Evolutionary conservation across 2,113 vertebrate species (phyloP).

Genomic region (Scomber scombrus): DNA sequence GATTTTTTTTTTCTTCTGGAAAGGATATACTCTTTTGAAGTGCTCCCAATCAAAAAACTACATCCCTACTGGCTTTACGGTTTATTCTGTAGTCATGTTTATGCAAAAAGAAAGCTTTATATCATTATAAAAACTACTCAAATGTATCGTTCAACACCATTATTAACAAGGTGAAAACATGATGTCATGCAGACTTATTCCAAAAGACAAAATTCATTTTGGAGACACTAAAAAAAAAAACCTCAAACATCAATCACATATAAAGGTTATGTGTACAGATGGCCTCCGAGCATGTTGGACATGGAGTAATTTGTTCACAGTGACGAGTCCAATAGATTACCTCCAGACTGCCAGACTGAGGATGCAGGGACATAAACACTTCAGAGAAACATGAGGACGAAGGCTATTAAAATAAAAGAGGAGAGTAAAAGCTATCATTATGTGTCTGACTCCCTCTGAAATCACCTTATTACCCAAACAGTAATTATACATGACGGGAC

Average conservation of each 20-base stretch:
- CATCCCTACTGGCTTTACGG: too few species aligned
- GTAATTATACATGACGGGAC: slow-evolving; percentile 46
- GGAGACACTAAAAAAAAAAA: neutral
- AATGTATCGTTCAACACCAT: neutral
- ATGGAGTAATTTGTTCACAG: slow-evolving; percentile 63
- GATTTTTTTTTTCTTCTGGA: neutral
- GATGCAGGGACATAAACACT: slow-evolving; percentile 37
- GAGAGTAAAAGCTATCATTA: slow-evolving; percentile 49
- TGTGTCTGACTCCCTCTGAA: slow-evolving; percentile 42
- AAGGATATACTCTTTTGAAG: neutral
- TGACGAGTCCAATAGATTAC: slow-evolving; percentile 68
- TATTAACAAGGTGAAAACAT: neutral
- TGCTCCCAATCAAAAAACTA: neutral
- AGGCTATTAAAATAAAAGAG: slow-evolving; percentile 16
- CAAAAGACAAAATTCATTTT: slow-evolving; percentile 40
- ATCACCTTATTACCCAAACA: slow-evolving; percentile 47
- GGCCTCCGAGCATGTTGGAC: slow-evolving; percentile 49
- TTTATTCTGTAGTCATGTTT: neutral
- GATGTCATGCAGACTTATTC: neutral
- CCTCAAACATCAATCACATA: slow-evolving; percentile 11
- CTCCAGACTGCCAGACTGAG: slow-evolving; percentile 24
- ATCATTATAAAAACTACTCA: neutral
- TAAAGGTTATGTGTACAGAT: slow-evolving; percentile 16
- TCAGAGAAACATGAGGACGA: slow-evolving; percentile 30
- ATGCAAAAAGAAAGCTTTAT: neutral